phyloP scores from a whole-genome alignment of 1,140 invertebrate species.

The Lethocerus indicus region DNA sequence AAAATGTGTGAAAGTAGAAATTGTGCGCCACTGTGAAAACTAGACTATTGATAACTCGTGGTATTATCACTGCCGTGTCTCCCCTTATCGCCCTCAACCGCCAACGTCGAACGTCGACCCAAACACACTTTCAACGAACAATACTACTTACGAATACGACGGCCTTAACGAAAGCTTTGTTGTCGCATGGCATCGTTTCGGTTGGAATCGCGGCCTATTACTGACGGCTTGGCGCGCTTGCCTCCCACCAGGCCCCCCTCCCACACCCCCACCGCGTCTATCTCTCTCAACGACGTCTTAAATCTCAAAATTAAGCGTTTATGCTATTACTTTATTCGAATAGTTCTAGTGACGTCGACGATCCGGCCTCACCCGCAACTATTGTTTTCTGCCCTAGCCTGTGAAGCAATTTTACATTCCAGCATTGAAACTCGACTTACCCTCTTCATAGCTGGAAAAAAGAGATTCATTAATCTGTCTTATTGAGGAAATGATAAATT shows the following conservation, averaged over 20 bases:
- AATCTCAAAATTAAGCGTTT: neutral
- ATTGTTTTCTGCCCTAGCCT: too few relatives aligned
- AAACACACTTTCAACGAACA: neutral
- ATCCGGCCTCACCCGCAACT: neutral
- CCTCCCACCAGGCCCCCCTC: too few relatives aligned
- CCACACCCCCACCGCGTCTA: neutral
- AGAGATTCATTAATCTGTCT: too few relatives aligned
- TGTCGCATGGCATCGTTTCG: conserved; percentile 11
- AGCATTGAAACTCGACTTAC: too few relatives aligned
- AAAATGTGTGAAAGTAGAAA: neutral
- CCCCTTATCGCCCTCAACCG: neutral
- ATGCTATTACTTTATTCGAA: neutral
- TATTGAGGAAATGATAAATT: too few relatives aligned
- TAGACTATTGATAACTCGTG: neutral
- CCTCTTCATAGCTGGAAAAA: too few relatives aligned
- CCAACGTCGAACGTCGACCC: neutral
- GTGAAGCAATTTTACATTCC: too few relatives aligned
- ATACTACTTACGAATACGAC: conserved; percentile 7
- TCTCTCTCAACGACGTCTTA: neutral
- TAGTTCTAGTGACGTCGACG: neutral
- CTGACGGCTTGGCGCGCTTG: too few relatives aligned
- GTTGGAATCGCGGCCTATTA: neutral
- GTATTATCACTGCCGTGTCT: neutral
- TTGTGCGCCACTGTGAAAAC: neutral
- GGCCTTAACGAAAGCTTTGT: conserved; percentile 8